Percentiles rank a stretch among this genome's conserved stretches.
Evolutionary conservation across 2,113 vertebrate species (phyloP).

Genomic region (Hemiscyllium ocellatum): DNA sequence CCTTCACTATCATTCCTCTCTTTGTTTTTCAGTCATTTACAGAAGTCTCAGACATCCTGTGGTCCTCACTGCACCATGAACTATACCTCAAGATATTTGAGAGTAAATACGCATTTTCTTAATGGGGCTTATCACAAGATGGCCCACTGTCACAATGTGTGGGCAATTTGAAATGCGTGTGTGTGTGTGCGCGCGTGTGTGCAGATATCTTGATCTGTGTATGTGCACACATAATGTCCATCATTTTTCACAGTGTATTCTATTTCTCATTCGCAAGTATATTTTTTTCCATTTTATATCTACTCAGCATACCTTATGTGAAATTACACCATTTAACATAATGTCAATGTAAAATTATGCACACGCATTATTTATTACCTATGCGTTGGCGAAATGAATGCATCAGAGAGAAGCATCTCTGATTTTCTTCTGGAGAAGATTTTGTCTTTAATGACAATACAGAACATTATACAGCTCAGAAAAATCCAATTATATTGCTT

Average conservation of each 20-base stretch:
- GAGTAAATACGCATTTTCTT: too few relatives aligned
- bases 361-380: neutral
- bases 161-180: neutral
- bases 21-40: too few relatives aligned
- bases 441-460: neutral
- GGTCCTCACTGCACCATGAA: too few relatives aligned
- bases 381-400: neutral
- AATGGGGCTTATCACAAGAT: too few relatives aligned
- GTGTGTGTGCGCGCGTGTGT: neutral
- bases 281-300: neutral
- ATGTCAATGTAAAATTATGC: neutral
- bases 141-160: too few relatives aligned
- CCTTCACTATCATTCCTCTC: too few relatives aligned
- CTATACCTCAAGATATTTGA: too few relatives aligned
- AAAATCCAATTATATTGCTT: neutral
- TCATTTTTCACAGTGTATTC: neutral
- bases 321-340: neutral
- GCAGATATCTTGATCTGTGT: too few relatives aligned
- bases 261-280: neutral
- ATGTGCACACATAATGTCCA: neutral
- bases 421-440: neutral
- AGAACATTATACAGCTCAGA: neutral
- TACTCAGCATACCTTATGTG: neutral
- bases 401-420: neutral
- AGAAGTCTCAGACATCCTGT: too few relatives aligned